Evolutionary conservation across 1,140 invertebrate species (phyloP).

Genomic region (Drosophila sp.): DNA sequence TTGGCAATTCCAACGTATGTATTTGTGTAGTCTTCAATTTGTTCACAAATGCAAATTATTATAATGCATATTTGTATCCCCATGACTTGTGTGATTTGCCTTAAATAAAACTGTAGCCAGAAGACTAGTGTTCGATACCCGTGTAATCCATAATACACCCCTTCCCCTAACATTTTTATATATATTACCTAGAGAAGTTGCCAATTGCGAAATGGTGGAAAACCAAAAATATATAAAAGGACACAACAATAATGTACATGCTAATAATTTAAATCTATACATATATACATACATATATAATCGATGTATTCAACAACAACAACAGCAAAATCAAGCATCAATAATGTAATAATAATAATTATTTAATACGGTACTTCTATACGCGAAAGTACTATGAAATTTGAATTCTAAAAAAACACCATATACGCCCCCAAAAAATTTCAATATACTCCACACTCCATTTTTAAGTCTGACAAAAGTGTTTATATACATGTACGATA

Average conservation of each 20-base stretch:
- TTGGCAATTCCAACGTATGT: not conserved
- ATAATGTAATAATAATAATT: constrained; percentile 29
- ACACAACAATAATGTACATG: constrained; percentile 10
- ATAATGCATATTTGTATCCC: constrained; percentile 26
- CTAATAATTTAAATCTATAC: constrained; percentile 18
- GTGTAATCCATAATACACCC: not conserved
- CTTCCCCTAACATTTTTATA: not conserved
- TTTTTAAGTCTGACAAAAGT: constrained; percentile 71
- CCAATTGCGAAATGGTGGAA: not conserved
- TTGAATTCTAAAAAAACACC: constrained; percentile 39
- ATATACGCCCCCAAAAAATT: not conserved
- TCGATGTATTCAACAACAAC: constrained; percentile 39
- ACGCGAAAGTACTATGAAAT: constrained; percentile 33
- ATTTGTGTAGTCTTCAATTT: constrained; percentile 28
- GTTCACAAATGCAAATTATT: constrained; percentile 36
- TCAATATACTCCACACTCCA: constrained; percentile 58
- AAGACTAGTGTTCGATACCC: constrained; percentile 37
- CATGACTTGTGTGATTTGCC: constrained; percentile 69
- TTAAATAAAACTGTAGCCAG: constrained; percentile 66
- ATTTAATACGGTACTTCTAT: constrained; percentile 27
- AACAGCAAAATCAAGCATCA: constrained; percentile 35
- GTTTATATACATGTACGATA: constrained; percentile 54
- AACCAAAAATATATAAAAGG: not conserved
- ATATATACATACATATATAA: constrained; percentile 31
- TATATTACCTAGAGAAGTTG: not conserved